Evolutionary conservation across 2,888 invertebrate genomes (phyloP).

Genomic region (Sturmia bella): DNA sequence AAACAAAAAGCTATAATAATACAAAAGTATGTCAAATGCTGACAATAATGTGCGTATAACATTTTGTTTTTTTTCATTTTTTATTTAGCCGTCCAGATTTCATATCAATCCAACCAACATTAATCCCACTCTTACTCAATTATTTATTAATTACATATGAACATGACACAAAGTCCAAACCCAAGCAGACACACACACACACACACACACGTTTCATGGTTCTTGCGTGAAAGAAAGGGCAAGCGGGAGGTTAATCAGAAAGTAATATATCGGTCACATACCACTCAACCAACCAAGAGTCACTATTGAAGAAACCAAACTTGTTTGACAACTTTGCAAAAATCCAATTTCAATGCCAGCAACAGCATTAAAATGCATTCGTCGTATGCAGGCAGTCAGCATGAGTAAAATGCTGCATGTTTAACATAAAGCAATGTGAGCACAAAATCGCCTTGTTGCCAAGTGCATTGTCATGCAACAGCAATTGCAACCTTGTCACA

Average conservation of each 20-base stretch:
- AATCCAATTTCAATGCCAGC: conserved; percentile 66
- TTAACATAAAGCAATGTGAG: conserved; percentile 45
- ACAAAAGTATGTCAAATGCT: conserved; percentile 40
- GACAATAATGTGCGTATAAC: background rate
- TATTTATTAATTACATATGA: conserved; percentile 57
- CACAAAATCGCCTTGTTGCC: conserved; percentile 56
- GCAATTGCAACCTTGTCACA: conserved; percentile 67
- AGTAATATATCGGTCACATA: conserved; percentile 68
- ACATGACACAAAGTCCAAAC: conserved; percentile 31
- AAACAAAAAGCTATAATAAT: conserved; percentile 7
- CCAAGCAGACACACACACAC: conserved; percentile 3
- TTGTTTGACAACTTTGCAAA: conserved; percentile 65
- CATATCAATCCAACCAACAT: conserved; percentile 45
- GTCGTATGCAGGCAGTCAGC: conserved; percentile 50
- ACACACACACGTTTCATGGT: background rate
- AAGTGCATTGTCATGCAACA: conserved; percentile 69
- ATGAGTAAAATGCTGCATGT: conserved; percentile 62
- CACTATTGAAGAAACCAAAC: conserved; percentile 58
- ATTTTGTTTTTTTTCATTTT: background rate
- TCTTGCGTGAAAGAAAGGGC: background rate
- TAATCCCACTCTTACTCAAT: conserved; percentile 61
- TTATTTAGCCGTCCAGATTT: conserved; percentile 42
- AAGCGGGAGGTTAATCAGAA: conserved; percentile 4
- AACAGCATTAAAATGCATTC: conserved; percentile 48
- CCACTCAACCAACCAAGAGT: conserved; percentile 54